Conservation (phyloP, 1,140 invertebrate species). For the Ylistrum balloti region DNA sequence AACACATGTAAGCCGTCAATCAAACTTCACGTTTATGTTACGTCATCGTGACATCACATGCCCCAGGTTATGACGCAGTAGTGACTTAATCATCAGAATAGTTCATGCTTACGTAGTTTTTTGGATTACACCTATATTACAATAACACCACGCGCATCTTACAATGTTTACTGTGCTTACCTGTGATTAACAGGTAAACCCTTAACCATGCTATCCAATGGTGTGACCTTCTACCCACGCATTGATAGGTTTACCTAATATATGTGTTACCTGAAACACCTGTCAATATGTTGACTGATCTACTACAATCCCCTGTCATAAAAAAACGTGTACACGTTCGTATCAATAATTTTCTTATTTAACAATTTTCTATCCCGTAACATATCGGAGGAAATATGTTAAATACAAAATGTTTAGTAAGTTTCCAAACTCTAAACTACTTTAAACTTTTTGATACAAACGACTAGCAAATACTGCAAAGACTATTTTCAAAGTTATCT, state of each 20-base stretch:
- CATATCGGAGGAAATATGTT: too few species aligned
- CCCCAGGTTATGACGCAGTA: background rate
- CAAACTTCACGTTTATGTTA: background rate
- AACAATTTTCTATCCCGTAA: too few species aligned
- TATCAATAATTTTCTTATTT: too few species aligned
- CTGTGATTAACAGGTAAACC: background rate
- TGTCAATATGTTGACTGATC: background rate
- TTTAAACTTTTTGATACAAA: too few species aligned
- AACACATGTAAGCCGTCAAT: conserved; percentile 4
- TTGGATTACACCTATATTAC: background rate
- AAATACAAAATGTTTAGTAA: too few species aligned
- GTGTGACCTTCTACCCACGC: conserved; percentile 2
- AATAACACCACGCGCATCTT: background rate
- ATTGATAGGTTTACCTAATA: background rate
- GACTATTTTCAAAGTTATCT: too few species aligned
- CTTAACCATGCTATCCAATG: background rate
- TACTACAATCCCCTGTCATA: background rate
- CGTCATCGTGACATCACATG: background rate
- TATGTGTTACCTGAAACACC: background rate
- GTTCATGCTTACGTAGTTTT: background rate
- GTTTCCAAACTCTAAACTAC: too few species aligned
- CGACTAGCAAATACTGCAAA: too few species aligned
- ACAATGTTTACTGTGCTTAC: background rate
- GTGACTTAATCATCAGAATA: background rate
- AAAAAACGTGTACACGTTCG: too few species aligned